These are phyloP conservation scores for Xylocopa sonorina DNA, from an alignment of 1,140 invertebrate genomes.

Conservation along the genomic window DNA sequence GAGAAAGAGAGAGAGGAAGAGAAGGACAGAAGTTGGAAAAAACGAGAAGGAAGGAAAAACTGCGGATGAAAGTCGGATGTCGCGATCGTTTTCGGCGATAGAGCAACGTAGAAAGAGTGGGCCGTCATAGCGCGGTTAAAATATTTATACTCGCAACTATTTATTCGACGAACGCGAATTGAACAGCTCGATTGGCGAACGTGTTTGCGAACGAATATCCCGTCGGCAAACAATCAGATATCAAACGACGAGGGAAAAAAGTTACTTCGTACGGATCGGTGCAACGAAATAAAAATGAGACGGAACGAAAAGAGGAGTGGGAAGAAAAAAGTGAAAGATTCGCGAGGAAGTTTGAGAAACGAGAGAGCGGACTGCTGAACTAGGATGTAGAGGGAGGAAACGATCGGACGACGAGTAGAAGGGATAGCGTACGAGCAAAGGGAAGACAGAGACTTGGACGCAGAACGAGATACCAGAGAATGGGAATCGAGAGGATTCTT, in stretches of 20 bases:
- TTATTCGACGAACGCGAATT: conserved; percentile 38
- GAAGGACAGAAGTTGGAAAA: background rate
- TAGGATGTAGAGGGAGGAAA: background rate
- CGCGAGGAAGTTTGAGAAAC: background rate
- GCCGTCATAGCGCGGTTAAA: conserved; percentile 12
- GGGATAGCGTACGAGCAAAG: background rate
- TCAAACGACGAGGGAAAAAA: conserved; percentile 1
- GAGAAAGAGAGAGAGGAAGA: background rate
- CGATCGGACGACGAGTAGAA: background rate
- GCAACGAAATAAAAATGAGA: background rate
- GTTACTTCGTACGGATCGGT: background rate
- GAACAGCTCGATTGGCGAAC: conserved; percentile 30
- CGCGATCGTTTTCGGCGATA: conserved; percentile 18
- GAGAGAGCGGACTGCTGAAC: background rate
- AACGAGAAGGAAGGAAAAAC: background rate
- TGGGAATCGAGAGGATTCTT: conserved; percentile 39
- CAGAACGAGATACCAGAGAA: conserved; percentile 2
- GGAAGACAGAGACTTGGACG: background rate
- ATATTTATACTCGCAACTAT: conserved; percentile 36
- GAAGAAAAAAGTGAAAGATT: background rate
- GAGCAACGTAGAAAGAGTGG: background rate
- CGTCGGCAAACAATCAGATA: conserved; percentile 18
- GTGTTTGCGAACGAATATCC: conserved; percentile 15
- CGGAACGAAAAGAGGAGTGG: too few relatives aligned
- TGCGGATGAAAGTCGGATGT: conserved; percentile 19